Evolutionary conservation across 2,113 vertebrate genomes (phyloP).

Genomic region (Balaenoptera acutorostrata): DNA sequence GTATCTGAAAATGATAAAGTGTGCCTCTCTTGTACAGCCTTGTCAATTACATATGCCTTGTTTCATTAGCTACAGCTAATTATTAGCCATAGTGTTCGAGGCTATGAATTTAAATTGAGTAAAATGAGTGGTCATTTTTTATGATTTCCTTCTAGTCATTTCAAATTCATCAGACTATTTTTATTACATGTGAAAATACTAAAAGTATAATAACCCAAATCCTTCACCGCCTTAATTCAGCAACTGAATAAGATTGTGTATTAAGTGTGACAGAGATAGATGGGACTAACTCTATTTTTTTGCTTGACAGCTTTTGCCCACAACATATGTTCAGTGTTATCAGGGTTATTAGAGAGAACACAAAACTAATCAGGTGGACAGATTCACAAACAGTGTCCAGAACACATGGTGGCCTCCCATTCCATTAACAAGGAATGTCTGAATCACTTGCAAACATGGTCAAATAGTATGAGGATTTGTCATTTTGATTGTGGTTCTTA

Average conservation of each 20-base stretch:
- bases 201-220: conserved; percentile 62
- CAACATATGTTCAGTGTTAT: conserved; percentile 80
- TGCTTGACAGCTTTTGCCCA: conserved; percentile 80
- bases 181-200: conserved; percentile 59
- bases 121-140: conserved; percentile 40
- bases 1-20: conserved; percentile 31
- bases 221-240: conserved; percentile 21
- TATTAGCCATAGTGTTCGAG: conserved; percentile 62
- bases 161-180: conserved; percentile 66
- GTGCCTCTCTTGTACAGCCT: conserved; percentile 16
- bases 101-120: conserved; percentile 70
- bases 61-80: conserved; percentile 74
- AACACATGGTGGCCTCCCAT: conserved; percentile 72
- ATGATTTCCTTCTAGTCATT: conserved; percentile 49
- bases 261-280: conserved; percentile 80
- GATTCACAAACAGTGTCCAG: conserved; percentile 74
- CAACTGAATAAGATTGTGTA: conserved; percentile 60
- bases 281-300: conserved; percentile 70
- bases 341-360: conserved; percentile 77
- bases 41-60: conserved; percentile 63
- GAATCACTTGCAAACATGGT: conserved; percentile 76
- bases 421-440: conserved; percentile 73
- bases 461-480: conserved; percentile 73
- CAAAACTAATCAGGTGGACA: conserved; percentile 78
- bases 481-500: conserved; percentile 69